Evolutionary conservation across 2,113 vertebrate genomes (phyloP), one percentile per base, ranked within the genome.

Genomic region (Scortum barcoo): DNA sequence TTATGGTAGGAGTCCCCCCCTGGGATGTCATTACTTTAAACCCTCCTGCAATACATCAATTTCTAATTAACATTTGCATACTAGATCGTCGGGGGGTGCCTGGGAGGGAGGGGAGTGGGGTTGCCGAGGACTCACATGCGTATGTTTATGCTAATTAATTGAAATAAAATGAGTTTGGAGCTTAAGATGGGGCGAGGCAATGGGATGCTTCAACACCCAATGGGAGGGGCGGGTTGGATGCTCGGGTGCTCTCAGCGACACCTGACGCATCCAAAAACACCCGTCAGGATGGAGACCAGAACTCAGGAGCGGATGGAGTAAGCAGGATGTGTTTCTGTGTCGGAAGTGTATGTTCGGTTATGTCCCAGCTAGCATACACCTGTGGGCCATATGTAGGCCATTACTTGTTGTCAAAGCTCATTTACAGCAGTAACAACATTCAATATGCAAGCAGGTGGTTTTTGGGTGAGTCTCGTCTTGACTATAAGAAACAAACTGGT

Each of bases 31-130:
- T 93, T 93, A 94, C 89, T 88, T 84, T 81, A 88, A 92, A 90
- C 83, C 86, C 84, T 88, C 84, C 80, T 83, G 90, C 91, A 90
- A 92, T 91, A 84, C 91, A 92, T 93, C 93, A 92, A 86, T 93
- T 93, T 90, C 85, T 93, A 91, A 94, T 92, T 92, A 92, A 88
- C 89, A 91, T 91, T 88, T 92, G 87, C 91, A 93, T 93, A 81
- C 80, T 84, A 81, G 84, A 89, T 89, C 81, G 38, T 85, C 10
- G 20, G 72, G 80, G 81, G 67, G 63, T 79, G 71, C 78, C 71
- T 62, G 57, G 14, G 78, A 67, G 57, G 57, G 62, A 56, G 60
- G 73, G 74, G 33, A 28, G 20, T n/a, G 38, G 4, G 60, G 48
- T 3, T 74, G 51, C 22, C 1, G 60, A 56, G 48, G 30, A 44